phyloP scores from a whole-genome alignment of 2,888 invertebrate genomes.

The Daptonema setosum region DNA sequence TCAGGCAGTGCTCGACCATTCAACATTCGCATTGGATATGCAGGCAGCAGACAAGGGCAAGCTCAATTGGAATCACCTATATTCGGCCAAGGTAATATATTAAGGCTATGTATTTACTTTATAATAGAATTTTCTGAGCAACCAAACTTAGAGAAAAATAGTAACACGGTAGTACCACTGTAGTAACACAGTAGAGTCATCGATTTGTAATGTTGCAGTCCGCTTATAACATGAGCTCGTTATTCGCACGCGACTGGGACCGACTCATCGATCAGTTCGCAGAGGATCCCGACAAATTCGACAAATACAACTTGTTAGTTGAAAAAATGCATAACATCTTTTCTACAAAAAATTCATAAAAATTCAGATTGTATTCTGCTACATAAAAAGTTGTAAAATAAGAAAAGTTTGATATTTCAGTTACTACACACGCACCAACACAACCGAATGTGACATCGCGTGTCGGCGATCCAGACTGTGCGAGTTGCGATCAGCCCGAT shows the following conservation, averaged over 20 bases:
- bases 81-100: background rate
- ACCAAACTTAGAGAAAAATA: no score
- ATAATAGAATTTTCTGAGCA: background rate
- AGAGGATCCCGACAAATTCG: background rate
- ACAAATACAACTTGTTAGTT: background rate
- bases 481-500: background rate
- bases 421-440: background rate
- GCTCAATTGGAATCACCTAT: background rate
- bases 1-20: background rate
- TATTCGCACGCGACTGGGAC: background rate
- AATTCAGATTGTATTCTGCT: background rate
- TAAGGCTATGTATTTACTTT: background rate
- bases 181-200: background rate
- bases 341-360: background rate
- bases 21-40: background rate
- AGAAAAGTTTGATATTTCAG: background rate
- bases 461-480: background rate
- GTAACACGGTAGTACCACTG: no score
- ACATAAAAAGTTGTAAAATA: background rate
- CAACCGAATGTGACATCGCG: background rate
- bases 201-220: background rate
- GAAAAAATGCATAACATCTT: background rate
- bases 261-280: background rate
- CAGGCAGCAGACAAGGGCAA: background rate
- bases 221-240: background rate